Percentiles rank a stretch among this genome's conserved stretches.
phyloP scores from a whole-genome alignment of 23 tunicate genomes.

The Oikopleura dioica region DNA sequence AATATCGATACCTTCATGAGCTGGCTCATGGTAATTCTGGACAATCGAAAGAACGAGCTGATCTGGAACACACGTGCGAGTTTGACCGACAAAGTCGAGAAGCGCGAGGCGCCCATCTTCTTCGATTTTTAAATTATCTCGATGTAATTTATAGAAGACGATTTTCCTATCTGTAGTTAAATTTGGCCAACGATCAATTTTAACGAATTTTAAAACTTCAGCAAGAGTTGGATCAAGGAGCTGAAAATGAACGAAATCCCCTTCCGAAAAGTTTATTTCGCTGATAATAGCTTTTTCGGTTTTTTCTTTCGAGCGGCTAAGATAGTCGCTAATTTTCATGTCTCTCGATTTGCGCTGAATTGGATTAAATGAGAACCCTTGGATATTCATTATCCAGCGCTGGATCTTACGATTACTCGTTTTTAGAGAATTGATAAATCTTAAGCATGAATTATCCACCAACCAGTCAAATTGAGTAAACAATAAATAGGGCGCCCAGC shows the following conservation, averaged over 20 bases:
- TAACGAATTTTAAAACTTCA: too few species aligned
- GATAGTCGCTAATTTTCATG: not conserved
- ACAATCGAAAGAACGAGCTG: not conserved
- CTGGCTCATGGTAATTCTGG: not conserved
- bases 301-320: not conserved
- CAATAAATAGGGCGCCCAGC: not conserved
- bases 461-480: not conserved
- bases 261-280: not conserved
- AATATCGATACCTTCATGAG: too few species aligned
- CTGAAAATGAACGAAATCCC: too few species aligned
- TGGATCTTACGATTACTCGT: not conserved
- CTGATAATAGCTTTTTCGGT: not conserved
- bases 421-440: not conserved
- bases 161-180: too few species aligned
- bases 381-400: not conserved
- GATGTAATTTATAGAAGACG: too few species aligned
- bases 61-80: not conserved
- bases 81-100: not conserved
- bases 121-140: not conserved
- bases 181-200: too few species aligned
- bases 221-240: too few species aligned
- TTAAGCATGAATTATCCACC: not conserved
- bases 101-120: not conserved
- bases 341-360: not conserved
- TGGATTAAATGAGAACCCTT: not conserved